These are phyloP conservation scores for Macropodus opercularis DNA, from an alignment of 2,797 vertebrate species.

Conservation along the genomic window DNA sequence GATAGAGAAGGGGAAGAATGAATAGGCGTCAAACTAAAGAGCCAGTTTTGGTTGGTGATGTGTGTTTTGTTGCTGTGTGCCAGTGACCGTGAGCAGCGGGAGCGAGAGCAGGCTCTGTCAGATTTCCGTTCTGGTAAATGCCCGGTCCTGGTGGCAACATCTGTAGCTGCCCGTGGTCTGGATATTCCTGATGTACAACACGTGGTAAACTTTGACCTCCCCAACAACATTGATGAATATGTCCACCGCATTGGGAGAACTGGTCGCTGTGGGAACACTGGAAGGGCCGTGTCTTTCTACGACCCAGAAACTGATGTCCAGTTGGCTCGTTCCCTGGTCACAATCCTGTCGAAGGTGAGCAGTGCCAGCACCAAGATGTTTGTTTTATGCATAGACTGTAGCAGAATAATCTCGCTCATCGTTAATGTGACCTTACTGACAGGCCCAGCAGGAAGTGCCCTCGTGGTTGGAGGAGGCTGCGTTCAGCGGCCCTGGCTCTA, in stretches of 20 bases:
- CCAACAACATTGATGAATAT: conserved; percentile 90
- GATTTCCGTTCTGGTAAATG: conserved; percentile 90
- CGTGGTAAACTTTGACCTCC: conserved; percentile 95
- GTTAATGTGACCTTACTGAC: neutral
- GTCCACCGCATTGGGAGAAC: conserved; percentile 96
- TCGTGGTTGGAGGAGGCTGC: conserved; percentile 89
- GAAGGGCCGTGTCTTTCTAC: conserved; percentile 90
- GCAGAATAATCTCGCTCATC: rapidly evolving
- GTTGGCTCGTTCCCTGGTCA: conserved; percentile 82
- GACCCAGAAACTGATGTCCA: conserved; percentile 73
- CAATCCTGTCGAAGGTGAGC: conserved; percentile 86
- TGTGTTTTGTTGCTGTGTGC: neutral
- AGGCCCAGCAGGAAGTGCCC: conserved; percentile 95
- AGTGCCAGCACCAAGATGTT: neutral
- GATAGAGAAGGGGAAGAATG: no score
- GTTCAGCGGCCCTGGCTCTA: conserved; percentile 64
- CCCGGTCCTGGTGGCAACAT: conserved; percentile 91
- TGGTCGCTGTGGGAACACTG: conserved; percentile 93
- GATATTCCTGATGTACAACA: conserved; percentile 95
- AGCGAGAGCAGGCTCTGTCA: conserved; percentile 87
- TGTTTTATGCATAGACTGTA: neutral
- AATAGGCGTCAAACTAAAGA: no score
- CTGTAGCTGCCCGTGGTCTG: conserved; percentile 92
- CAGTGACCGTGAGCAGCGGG: conserved; percentile 91
- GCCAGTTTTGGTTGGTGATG: no score